Conservation (phyloP, 2,113 vertebrate genomes). For the Jacana jacana region DNA sequence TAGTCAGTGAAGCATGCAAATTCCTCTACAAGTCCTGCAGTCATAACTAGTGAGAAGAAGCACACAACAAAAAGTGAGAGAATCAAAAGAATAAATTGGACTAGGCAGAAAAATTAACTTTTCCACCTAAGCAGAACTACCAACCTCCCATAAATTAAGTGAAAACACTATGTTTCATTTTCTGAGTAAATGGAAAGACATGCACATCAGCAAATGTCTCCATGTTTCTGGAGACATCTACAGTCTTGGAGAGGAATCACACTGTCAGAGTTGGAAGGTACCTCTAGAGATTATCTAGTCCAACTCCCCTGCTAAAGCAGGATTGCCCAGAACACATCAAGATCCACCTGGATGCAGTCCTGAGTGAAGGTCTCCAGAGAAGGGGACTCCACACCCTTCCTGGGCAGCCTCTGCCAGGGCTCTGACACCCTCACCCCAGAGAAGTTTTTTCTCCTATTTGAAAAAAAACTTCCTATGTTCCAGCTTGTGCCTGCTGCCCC, state of each 20-base stretch:
- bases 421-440: no score
- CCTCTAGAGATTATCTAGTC: no score
- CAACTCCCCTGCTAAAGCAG: no score
- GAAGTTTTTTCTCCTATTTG: no score
- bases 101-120: neutral
- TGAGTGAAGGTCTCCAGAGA: no score
- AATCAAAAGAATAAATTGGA: neutral
- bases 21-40: neutral
- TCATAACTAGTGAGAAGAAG: constrained; percentile 21
- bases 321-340: no score
- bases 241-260: neutral
- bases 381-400: no score
- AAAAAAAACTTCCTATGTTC: no score
- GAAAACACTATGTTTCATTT: neutral
- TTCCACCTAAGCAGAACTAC: neutral
- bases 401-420: no score
- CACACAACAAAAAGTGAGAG: neutral
- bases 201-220: neutral
- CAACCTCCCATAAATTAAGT: neutral
- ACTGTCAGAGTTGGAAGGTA: no score
- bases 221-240: neutral
- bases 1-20: constrained; percentile 70
- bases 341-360: no score
- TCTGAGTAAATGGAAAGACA: neutral
- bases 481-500: no score